Evolutionary conservation across 2,113 vertebrate species (phyloP), one percentile per base, ranked within the genome.

Genomic region (Stigmatopora nigra): DNA sequence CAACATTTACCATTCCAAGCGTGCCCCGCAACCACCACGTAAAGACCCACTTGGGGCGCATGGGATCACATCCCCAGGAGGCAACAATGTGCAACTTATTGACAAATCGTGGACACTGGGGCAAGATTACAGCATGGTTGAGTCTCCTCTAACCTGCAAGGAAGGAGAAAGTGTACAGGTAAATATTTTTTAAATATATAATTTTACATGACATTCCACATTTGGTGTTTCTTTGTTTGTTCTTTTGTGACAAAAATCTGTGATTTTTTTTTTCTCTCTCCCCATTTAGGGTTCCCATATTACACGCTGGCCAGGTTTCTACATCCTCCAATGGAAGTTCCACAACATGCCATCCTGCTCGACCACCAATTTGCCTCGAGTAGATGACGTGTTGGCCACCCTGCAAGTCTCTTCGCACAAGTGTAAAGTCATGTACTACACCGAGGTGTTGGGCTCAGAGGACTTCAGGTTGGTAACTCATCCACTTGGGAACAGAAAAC

Each of bases 371-470:
- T 89, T 98, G 81, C 95, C 95, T 31, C 92, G 97, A 0, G 91
- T 99, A 83, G 97, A 99, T 5, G 95, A 99, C 22, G 93, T 98
- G n/a, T 84, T 98, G 78, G 97, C 96, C 72, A 93, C 93, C 25
- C 89, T 99, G 53, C 95, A 97, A 88, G 94, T 99, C 22, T 95
- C 97, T 58, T 96, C 95, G 0, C 94, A 98, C 88, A 99, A 97
- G 77, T 98, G 97, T 78, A 98, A 98, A 90, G 95, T 99, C 76
- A 97, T 98, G 97, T 98, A 93, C 89, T 99, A 97, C 82, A 96
- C 95, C 0, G 95, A 99, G 80, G 93, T 98, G 69, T 87, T 98
- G 79, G 95, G 93, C 81, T 98, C 96, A 0, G 94, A 94, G 82
- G 97, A 99, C 81, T 99, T 99, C 90, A 93, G 96, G 97, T 98